Evolutionary conservation across 2,888 invertebrate genomes (phyloP).

Genomic region (Pecten maximus): DNA sequence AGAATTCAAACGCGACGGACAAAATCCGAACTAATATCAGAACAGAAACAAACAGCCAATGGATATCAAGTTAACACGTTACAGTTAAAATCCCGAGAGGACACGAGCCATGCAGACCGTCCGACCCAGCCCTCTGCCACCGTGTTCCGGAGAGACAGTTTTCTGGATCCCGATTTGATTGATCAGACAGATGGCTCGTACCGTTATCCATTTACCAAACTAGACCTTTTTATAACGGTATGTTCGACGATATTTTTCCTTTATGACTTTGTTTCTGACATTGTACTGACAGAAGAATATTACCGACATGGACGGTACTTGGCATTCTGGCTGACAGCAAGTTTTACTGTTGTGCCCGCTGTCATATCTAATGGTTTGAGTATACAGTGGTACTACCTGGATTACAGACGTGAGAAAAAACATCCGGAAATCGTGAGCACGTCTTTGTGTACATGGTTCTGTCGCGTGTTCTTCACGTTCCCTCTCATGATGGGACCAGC

Average conservation of each 20-base stretch:
- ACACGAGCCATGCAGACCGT: neutral
- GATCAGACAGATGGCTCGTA: neutral
- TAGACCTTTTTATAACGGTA: conserved; percentile 68
- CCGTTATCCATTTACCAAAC: conserved; percentile 58
- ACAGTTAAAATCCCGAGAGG: neutral
- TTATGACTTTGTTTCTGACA: conserved; percentile 72
- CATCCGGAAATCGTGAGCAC: conserved; percentile 59
- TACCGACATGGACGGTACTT: conserved; percentile 57
- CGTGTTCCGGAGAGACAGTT: neutral
- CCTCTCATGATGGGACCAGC: conserved; percentile 73
- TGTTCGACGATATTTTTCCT: conserved; percentile 69
- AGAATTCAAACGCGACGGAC: neutral
- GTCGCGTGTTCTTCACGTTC: conserved; percentile 71
- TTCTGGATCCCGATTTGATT: neutral
- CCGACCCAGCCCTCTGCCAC: conserved; percentile 5
- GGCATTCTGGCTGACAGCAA: conserved; percentile 69
- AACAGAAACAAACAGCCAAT: neutral
- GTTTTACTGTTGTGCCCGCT: conserved; percentile 69
- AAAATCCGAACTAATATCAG: neutral
- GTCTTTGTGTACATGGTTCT: conserved; percentile 64
- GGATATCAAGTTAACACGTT: neutral
- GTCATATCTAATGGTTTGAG: conserved; percentile 70
- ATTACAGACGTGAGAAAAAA: conserved; percentile 68
- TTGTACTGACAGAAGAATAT: conserved; percentile 70
- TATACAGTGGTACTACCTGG: conserved; percentile 73